Evolutionary conservation across 1,140 invertebrate genomes (phyloP).

Genomic region (Frieseomelitta varia): DNA sequence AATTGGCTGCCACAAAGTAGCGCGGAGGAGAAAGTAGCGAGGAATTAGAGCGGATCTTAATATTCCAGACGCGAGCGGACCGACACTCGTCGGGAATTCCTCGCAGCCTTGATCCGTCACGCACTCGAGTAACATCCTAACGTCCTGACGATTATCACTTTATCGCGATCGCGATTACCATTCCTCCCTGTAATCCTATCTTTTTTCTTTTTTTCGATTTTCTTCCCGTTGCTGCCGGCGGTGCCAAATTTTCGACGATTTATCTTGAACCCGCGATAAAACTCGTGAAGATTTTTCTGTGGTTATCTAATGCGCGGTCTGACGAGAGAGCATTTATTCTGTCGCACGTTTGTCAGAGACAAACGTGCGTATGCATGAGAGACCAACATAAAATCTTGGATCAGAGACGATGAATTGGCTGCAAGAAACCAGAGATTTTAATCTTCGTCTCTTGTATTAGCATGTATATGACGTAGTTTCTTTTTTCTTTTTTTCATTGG

Average conservation of each 20-base stretch:
- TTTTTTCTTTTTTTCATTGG: not conserved
- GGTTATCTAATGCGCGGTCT: conserved; percentile 14
- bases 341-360: not conserved
- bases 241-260: conserved; percentile 11
- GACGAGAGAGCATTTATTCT: conserved; percentile 37
- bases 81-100: not conserved
- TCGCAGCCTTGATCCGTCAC: not conserved
- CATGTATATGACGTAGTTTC: not conserved
- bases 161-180: not conserved
- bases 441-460: not conserved
- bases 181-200: not conserved
- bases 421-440: not conserved
- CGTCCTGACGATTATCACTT: conserved; percentile 7
- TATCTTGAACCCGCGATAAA: conserved; percentile 11
- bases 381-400: not conserved
- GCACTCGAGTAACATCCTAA: not conserved
- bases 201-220: not conserved
- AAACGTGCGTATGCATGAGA: conserved; percentile 8
- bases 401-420: not conserved
- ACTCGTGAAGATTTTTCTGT: not conserved
- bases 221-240: not conserved
- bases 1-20: not conserved
- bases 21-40: not conserved
- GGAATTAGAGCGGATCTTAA: conserved; percentile 16
- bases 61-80: not conserved